Percentiles rank a stretch among this genome's conserved stretches.
phyloP scores from a whole-genome alignment of 2,888 invertebrate species.

The Dioctria rufipes region DNA sequence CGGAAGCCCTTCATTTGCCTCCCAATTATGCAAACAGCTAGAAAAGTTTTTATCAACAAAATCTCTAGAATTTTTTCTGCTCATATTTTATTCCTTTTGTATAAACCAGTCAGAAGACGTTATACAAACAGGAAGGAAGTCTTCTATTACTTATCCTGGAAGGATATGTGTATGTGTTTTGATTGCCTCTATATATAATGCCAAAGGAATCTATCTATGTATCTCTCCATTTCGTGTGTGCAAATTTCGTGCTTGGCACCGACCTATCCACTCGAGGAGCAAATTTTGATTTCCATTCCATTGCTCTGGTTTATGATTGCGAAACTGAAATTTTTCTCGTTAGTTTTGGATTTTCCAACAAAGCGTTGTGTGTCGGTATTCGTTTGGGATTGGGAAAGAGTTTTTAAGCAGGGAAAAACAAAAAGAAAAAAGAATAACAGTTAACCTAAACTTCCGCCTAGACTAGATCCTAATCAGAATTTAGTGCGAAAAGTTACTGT shows the following conservation, averaged over 20 bases:
- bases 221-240: constrained; percentile 54
- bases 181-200: constrained; percentile 2
- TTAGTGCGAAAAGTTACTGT: constrained; percentile 18
- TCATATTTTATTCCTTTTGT: neutral
- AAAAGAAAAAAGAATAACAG: constrained; percentile 12
- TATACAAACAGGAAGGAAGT: constrained; percentile 22
- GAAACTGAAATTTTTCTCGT: constrained; percentile 52
- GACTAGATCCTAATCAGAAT: constrained; percentile 26
- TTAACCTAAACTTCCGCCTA: neutral
- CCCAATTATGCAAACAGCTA: constrained; percentile 10
- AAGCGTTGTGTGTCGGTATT: constrained; percentile 1
- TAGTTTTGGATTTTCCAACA: constrained; percentile 39
- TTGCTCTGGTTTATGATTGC: constrained; percentile 53
- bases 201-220: constrained; percentile 50
- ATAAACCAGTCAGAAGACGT: constrained; percentile 18
- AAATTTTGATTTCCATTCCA: constrained; percentile 51
- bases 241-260: constrained; percentile 56
- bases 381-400: neutral
- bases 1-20: neutral
- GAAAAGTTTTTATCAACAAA: constrained; percentile 31
- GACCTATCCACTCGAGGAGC: constrained; percentile 52
- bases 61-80: constrained; percentile 24
- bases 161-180: neutral
- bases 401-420: constrained; percentile 8
- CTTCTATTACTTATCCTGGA: constrained; percentile 16